Percentiles rank a stretch among this genome's conserved stretches.
phyloP scores from a whole-genome alignment of 2,888 invertebrate genomes.

The Autographa pulchrina region DNA sequence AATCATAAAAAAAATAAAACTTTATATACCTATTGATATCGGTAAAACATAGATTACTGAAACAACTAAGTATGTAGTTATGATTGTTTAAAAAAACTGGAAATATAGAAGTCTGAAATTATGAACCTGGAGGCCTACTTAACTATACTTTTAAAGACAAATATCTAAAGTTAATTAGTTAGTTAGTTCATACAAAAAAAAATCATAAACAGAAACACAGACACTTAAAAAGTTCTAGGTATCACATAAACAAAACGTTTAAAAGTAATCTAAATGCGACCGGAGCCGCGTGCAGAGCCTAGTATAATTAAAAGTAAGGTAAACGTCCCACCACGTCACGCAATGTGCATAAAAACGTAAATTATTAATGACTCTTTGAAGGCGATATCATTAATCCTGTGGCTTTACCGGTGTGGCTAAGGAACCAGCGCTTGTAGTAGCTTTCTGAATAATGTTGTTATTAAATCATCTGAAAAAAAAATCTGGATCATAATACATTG shows the following conservation, averaged over 20 bases:
- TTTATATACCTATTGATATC: too few relatives aligned
- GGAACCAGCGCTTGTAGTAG: slow-evolving; percentile 23
- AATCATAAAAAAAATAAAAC: too few relatives aligned
- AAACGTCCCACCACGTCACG: slow-evolving; percentile 58
- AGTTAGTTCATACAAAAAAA: background rate
- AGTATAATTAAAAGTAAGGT: slow-evolving; percentile 58
- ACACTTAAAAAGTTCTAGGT: background rate
- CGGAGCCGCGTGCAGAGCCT: slow-evolving; percentile 40
- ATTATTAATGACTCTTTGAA: slow-evolving; percentile 63
- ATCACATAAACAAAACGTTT: slow-evolving; percentile 3
- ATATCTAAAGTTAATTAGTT: too few relatives aligned
- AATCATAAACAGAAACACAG: background rate
- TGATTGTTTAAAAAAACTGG: too few relatives aligned
- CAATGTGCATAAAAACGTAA: slow-evolving; percentile 62
- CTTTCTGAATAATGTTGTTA: too few relatives aligned
- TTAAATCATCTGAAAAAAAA: too few relatives aligned
- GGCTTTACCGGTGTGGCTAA: slow-evolving; percentile 56
- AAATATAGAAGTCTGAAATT: too few relatives aligned
- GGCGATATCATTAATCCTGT: slow-evolving; percentile 70
- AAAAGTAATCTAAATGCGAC: slow-evolving; percentile 25
- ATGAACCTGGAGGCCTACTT: too few relatives aligned
- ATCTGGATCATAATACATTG: too few relatives aligned
- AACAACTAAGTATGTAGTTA: too few relatives aligned
- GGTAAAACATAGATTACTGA: too few relatives aligned
- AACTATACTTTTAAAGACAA: too few relatives aligned